A percentile compares a stretch with the other conserved stretches of the same genome.
Conservation (phyloP, 2,113 vertebrate genomes). For the Zootoca vivipara region DNA sequence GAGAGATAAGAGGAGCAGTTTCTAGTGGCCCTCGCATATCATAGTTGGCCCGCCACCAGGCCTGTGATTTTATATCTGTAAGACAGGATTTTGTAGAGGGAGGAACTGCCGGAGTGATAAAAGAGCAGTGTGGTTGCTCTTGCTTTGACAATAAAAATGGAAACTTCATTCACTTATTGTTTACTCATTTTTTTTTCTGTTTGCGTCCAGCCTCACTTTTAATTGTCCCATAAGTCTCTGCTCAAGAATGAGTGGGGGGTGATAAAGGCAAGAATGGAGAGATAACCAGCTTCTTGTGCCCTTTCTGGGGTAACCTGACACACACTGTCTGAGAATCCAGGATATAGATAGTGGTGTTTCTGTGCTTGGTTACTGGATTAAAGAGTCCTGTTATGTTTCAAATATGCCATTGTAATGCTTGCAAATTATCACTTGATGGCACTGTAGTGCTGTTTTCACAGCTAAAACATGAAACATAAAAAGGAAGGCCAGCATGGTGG, state of each 20-base stretch:
- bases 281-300: no score
- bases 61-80: no score
- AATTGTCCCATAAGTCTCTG: not conserved
- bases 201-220: not conserved
- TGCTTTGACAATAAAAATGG: not conserved
- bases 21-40: no score
- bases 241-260: not conserved
- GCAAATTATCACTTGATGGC: slow-evolving; percentile 10
- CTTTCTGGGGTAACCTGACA: not conserved
- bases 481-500: not conserved
- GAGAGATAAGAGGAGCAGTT: no score
- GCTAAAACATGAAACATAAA: not conserved
- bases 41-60: no score
- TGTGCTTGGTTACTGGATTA: not conserved
- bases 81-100: not conserved
- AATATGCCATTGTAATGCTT: not conserved
- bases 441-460: not conserved
- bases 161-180: not conserved
- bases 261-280: not conserved
- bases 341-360: not conserved
- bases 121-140: no score
- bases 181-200: not conserved
- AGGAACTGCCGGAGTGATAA: not conserved
- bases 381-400: not conserved
- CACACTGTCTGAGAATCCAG: not conserved